Conservation (phyloP, 2,113 vertebrate species). For the Ciconia boyciana region DNA sequence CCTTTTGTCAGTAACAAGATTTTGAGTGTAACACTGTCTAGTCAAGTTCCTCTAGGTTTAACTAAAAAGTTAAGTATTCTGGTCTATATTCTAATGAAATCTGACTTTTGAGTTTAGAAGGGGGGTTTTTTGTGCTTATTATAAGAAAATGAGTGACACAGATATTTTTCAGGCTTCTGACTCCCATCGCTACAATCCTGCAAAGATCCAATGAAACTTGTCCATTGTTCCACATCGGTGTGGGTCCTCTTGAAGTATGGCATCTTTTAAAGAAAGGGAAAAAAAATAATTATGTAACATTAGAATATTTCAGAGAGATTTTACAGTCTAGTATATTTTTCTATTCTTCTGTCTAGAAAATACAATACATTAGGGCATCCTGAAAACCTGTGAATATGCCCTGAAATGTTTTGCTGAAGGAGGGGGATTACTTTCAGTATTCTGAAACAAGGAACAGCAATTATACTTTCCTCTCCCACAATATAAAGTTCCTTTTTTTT, state of each 20-base stretch:
- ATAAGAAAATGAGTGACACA: not conserved
- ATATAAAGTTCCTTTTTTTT: too few species aligned
- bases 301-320: not conserved
- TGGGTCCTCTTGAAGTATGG: not conserved
- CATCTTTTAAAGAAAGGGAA: not conserved
- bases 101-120: not conserved
- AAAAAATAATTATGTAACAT: not conserved
- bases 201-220: not conserved
- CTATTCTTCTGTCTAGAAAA: not conserved
- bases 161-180: not conserved
- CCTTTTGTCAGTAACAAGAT: not conserved
- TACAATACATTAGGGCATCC: not conserved
- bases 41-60: not conserved
- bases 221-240: not conserved
- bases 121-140: not conserved
- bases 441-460: not conserved
- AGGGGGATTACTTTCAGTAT: not conserved
- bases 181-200: accelerated
- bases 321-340: not conserved
- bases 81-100: not conserved
- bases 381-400: not conserved
- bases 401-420: not conserved
- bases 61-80: not conserved
- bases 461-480: not conserved
- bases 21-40: not conserved